Evolutionary conservation across 2,113 vertebrate genomes (phyloP), one percentile per base, ranked within the genome.

Genomic region (Bolborhynchus lineola): DNA sequence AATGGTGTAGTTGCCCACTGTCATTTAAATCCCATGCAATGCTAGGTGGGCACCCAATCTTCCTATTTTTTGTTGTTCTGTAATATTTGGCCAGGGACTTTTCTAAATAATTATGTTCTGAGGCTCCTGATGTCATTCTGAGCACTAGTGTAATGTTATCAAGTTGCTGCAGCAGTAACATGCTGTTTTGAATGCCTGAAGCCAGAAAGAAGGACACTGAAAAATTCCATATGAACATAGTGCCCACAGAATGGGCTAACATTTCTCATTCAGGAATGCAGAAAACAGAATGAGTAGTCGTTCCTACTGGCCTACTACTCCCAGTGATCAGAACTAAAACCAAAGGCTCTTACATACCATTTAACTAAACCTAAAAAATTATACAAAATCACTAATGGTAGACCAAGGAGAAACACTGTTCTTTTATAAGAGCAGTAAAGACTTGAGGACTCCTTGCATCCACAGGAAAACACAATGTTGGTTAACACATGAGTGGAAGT

Each of bases 51-150:
- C 46, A 78, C 2, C 16, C 25, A 44, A 44, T 28, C 29, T 44
- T 39, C 47, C 47, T 82, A 4, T 16, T 33, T 74, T 41, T 42
- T 41, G 4, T 63, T 50, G 11, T 26, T 39, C 9, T 11, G 50
- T 50, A 87, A 89, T 79, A 67, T 0, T 16, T 55, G 26, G 64
- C 11, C 16, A 41, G 70, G 39, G 68, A 88, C 86, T 86, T 93
- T 69, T 82, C 70, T 65, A 62, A 82, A 59, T 23, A n/a, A 67
- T 28, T 46, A 72, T 59, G 26, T 88, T 44, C 57, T 52, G 29
- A 80, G 80, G 68, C 24, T 86, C 37, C 75, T 95, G 90, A 90
- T 57, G 47, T 80, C 52, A 87, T 59, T 81, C 62, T 71, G 57
- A 88, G 70, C 62, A 39, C 19, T 76, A 63, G 33, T 68, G n/a